These are phyloP conservation scores for Bacillus rossius DNA, from an alignment of 1,140 invertebrate species.

Conservation along the genomic window DNA sequence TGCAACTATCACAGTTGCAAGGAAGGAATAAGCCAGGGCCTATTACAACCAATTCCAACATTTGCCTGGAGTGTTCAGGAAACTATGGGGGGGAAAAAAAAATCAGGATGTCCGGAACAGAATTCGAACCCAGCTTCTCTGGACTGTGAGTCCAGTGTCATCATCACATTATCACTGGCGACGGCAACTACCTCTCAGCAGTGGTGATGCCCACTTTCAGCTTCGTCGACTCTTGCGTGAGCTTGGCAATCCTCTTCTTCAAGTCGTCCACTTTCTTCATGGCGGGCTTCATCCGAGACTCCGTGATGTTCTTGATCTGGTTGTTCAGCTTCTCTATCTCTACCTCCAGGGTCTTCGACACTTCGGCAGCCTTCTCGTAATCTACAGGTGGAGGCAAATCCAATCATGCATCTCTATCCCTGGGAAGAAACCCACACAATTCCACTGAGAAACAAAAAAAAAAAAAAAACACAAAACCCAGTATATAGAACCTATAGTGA, in stretches of 20 bases:
- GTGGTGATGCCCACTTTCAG: constrained; percentile 79
- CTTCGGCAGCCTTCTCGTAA: constrained; percentile 54
- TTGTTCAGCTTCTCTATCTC: constrained; percentile 58
- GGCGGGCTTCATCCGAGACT: constrained; percentile 60
- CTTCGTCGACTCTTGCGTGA: constrained; percentile 64
- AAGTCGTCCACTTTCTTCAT: constrained; percentile 65
- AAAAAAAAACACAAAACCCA: no score
- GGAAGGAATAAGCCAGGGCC: no score
- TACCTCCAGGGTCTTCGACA: constrained; percentile 52
- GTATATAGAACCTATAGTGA: no score
- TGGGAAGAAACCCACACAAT: not conserved
- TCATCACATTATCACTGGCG: constrained; percentile 1
- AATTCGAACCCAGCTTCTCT: no score
- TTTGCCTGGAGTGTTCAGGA: no score
- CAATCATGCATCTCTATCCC: no score
- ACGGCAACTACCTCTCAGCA: constrained; percentile 61
- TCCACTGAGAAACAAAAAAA: not conserved
- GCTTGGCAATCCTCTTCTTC: constrained; percentile 62
- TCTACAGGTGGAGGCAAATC: constrained; percentile 28
- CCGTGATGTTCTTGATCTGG: constrained; percentile 71
- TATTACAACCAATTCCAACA: no score
- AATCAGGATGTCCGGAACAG: no score
- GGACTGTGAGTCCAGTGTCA: no score
- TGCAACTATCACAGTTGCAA: no score
- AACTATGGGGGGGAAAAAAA: no score